Evolutionary conservation across 2,113 vertebrate genomes (phyloP).

Genomic region (Cyphomyrus plagiostoma): DNA sequence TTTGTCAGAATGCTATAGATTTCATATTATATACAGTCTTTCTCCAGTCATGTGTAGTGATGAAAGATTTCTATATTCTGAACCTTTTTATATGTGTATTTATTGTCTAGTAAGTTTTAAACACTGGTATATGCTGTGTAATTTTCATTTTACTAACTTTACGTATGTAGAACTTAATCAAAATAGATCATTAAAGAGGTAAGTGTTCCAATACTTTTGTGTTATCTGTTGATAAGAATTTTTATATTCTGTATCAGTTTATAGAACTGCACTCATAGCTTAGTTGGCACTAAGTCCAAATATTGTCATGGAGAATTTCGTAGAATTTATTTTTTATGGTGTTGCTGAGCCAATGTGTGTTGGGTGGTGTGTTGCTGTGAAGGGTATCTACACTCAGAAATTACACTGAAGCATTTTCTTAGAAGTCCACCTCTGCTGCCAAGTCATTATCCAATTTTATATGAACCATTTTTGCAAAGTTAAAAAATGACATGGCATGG

Average conservation of each 20-base stretch:
- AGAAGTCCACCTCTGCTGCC: background rate
- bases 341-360: background rate
- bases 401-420: background rate
- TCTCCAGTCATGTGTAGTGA: background rate
- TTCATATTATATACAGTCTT: background rate
- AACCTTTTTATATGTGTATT: background rate
- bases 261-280: background rate
- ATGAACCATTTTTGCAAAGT: background rate
- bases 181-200: background rate
- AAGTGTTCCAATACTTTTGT: background rate
- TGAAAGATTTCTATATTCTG: background rate
- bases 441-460: background rate
- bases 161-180: background rate
- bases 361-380: background rate
- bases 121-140: background rate
- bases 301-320: background rate
- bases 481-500: background rate
- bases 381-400: background rate
- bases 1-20: background rate
- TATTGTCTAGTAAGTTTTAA: background rate
- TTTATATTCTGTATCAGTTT: background rate
- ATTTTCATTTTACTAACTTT: background rate
- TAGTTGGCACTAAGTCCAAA: background rate
- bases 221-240: background rate
- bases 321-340: background rate